Evolutionary conservation across 2,113 vertebrate species (phyloP).

Genomic region (Ptychochromis oligacanthus): DNA sequence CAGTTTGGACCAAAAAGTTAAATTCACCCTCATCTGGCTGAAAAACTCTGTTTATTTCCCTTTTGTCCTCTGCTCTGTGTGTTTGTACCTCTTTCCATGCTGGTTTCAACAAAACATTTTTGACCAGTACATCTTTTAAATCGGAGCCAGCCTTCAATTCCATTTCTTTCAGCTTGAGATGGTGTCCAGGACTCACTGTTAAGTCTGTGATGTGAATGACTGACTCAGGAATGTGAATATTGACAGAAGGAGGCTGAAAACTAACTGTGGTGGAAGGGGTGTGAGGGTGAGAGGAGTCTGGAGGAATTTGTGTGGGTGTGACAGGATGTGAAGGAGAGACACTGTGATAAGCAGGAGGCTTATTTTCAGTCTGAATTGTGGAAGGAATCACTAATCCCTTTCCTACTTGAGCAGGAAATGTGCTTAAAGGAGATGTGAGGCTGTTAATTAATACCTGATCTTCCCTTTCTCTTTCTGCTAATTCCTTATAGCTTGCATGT

Average conservation of each 20-base stretch:
- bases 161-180: conserved; percentile 9
- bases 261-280: neutral
- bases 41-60: neutral
- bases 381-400: conserved; percentile 7
- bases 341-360: conserved; percentile 3
- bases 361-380: conserved; percentile 25
- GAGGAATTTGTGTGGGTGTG: neutral
- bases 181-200: conserved; percentile 8
- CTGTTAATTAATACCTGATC: neutral
- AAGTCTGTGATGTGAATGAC: neutral
- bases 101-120: conserved; percentile 4
- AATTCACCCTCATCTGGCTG: neutral
- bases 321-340: neutral
- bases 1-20: neutral
- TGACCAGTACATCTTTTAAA: neutral
- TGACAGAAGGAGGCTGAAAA: neutral
- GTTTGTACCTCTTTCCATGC: conserved; percentile 6
- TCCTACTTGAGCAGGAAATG: conserved; percentile 9
- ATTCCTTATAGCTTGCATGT: conserved; percentile 2
- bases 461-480: neutral
- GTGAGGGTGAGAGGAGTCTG: neutral
- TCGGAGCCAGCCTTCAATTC: conserved; percentile 4
- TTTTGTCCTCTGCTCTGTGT: neutral
- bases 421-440: conserved; percentile 24
- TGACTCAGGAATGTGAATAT: neutral